Evolutionary conservation across 2,888 invertebrate species (phyloP), one percentile per base, ranked within the genome.

Genomic region (Rambutsinella grinnellia): DNA sequence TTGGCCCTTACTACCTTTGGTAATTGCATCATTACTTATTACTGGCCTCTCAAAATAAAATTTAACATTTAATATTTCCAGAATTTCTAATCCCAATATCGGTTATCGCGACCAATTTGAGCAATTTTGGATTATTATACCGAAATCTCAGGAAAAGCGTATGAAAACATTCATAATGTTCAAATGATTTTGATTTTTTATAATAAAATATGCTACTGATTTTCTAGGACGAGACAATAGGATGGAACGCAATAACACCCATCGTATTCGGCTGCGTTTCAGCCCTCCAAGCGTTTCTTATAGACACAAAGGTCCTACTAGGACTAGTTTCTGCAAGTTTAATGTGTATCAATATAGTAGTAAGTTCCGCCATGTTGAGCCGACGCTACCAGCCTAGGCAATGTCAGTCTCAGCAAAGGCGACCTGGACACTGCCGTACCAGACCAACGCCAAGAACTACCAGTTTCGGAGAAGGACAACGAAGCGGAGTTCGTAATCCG

Each of bases 41-140:
- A n/a, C n/a, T n/a, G n/a, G n/a, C n/a, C n/a, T n/a, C n/a, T n/a
- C n/a, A n/a, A n/a, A n/a, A n/a, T n/a, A n/a, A n/a, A n/a, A n/a
- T n/a, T n/a, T n/a, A n/a, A n/a, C n/a, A n/a, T n/a, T n/a, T n/a
- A n/a, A n/a, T n/a, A n/a, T n/a, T n/a, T n/a, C n/a, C n/a, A n/a
- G n/a, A 83, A 76, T 83, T 83, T 54, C 67, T 83, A n/a, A 80
- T 83, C 19, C 83, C 83, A 24, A 21, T 83, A 24, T 74, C 78
- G 21, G 54, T 66, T 8, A 60, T 71, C 8, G 81, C 81, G 10
- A 83, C 83, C 23, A 81, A 79, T 72, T 70, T 83, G 57, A 81
- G 81, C 21, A 81, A 81, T 68, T 82, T 82, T 56, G 83, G 83
- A 13, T 74, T 83, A 19, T 68, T 83, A n/a, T 83, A 83, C 68